These are phyloP conservation scores for Poeciliopsis retropinna DNA, from an alignment of 2,113 vertebrate genomes.

Conservation along the genomic window DNA sequence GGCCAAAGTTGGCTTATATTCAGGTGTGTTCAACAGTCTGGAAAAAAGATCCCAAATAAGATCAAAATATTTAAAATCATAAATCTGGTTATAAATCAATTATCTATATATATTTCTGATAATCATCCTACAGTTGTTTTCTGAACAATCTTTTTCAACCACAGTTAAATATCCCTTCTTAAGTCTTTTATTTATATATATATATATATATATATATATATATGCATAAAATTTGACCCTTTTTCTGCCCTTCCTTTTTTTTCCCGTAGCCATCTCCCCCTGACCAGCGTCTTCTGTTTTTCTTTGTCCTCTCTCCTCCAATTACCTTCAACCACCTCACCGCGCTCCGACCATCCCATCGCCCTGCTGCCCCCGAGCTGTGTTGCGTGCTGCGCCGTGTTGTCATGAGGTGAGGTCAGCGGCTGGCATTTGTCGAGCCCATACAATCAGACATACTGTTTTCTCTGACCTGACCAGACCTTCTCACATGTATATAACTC, in stretches of 20 bases:
- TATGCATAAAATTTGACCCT: slow-evolving; percentile 7
- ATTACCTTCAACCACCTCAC: slow-evolving; percentile 42
- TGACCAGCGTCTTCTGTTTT: slow-evolving; percentile 1
- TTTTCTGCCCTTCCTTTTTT: neutral
- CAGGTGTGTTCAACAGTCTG: too few relatives aligned
- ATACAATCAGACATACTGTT: slow-evolving; percentile 55
- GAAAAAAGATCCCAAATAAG: too few relatives aligned
- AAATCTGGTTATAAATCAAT: too few relatives aligned
- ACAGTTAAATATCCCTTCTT: neutral
- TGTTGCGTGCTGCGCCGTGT: slow-evolving; percentile 19
- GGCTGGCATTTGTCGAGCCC: slow-evolving; percentile 53
- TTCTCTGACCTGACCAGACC: slow-evolving; percentile 37
- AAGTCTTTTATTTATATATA: neutral
- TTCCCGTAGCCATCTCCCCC: neutral
- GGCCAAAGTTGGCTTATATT: too few relatives aligned
- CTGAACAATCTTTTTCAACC: neutral
- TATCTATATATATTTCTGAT: neutral
- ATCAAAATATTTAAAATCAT: too few relatives aligned
- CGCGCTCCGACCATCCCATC: slow-evolving; percentile 31
- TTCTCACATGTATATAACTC: slow-evolving; percentile 24
- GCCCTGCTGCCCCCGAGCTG: slow-evolving; percentile 33
- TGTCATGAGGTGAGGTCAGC: slow-evolving; percentile 45
- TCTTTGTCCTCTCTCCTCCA: slow-evolving; percentile 17
- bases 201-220: too few relatives aligned
- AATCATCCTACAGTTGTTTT: neutral